These are phyloP conservation scores for Pseudocheirus occidentalis DNA, from an alignment of 2,797 vertebrate genomes.

Conservation along the genomic window DNA sequence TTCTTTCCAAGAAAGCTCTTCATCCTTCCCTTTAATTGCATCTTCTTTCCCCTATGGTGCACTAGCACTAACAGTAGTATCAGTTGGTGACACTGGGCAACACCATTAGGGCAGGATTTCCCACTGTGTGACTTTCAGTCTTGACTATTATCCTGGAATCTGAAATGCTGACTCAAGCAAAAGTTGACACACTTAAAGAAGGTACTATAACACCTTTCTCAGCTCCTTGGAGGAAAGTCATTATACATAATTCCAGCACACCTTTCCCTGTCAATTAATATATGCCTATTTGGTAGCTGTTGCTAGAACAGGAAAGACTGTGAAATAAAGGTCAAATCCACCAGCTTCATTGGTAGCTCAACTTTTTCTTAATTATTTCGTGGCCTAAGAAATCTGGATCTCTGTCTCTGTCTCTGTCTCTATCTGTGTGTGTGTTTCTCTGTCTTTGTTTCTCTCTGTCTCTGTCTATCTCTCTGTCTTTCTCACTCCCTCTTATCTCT, in stretches of 20 bases:
- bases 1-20: neutral
- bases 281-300: neutral
- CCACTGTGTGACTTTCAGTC: neutral
- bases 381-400: no score
- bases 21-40: neutral
- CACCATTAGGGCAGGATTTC: neutral
- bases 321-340: neutral
- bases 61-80: neutral
- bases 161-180: conserved; percentile 45
- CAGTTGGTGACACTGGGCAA: conserved; percentile 9
- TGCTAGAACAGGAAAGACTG: neutral
- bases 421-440: neutral
- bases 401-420: neutral
- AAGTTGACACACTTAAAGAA: conserved; percentile 21
- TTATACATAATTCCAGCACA: rapidly evolving
- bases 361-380: neutral
- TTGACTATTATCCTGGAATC: neutral
- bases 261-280: neutral
- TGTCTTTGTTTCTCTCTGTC: rapidly evolving
- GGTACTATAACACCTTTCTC: neutral
- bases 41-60: neutral
- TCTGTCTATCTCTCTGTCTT: rapidly evolving
- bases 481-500: no score
- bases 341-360: neutral
- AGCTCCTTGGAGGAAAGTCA: neutral